These are phyloP conservation scores for Leistus spinibarbis DNA, from an alignment of 2,888 invertebrate species.

Conservation along the genomic window DNA sequence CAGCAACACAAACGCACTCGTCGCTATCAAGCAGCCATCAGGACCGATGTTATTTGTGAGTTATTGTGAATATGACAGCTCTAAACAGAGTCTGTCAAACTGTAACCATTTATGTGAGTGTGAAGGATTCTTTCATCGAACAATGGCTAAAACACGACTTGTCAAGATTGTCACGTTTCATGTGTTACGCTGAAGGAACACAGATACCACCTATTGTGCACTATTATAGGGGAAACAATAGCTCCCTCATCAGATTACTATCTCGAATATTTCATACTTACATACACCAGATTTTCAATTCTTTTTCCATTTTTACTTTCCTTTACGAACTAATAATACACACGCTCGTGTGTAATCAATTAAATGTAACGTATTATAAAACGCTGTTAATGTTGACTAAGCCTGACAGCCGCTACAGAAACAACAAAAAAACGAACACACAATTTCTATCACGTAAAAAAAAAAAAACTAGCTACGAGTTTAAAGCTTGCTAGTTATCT, in stretches of 20 bases:
- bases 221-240: not conserved
- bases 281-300: not conserved
- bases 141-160: conserved; percentile 34
- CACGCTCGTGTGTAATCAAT: conserved; percentile 28
- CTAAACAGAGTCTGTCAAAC: conserved; percentile 37
- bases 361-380: conserved; percentile 35
- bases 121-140: conserved; percentile 38
- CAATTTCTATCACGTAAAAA: conserved; percentile 22
- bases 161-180: conserved; percentile 37
- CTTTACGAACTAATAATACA: too few relatives aligned
- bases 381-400: conserved; percentile 37
- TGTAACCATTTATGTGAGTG: conserved; percentile 37
- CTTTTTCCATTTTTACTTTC: too few relatives aligned
- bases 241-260: not conserved
- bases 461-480: too few relatives aligned
- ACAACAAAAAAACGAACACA: not conserved
- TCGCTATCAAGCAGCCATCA: conserved; percentile 10
- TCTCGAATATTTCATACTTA: not conserved
- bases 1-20: not conserved
- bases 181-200: conserved; percentile 18
- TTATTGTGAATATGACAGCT: conserved; percentile 38
- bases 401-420: conserved; percentile 31
- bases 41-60: conserved; percentile 34
- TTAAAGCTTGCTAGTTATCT: conserved; percentile 23
- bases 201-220: not conserved